Evolutionary conservation across 2,113 vertebrate genomes (phyloP), one percentile per base, ranked within the genome.

Genomic region (Scophthalmus maximus): DNA sequence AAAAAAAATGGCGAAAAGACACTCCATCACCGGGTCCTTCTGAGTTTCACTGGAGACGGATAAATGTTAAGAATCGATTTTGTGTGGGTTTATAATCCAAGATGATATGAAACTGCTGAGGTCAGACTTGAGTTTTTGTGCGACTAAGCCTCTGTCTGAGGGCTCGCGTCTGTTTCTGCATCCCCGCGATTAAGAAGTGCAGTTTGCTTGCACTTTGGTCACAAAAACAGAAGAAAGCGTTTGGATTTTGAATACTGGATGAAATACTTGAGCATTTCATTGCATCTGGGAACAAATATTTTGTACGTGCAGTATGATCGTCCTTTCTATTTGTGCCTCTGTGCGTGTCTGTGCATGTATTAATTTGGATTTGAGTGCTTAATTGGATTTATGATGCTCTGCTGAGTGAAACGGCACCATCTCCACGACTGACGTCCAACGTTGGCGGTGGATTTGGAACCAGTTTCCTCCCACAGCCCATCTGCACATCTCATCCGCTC

Each of bases 371-470:
- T 65, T 47, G 29, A 79, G 66, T 46, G 69, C 26, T 76, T 81
- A 86, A 89, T 85, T 82, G 82, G 79, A 87, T 83, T 89, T 75
- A 71, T 22, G 74, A 83, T 46, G 65, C 57, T 36, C 64, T 38
- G 69, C 75, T 61, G 70, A 90, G 79, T 36, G 25, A 83, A 75
- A 83, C 61, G 1, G 55, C 64, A 27, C 64, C 76, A 79, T 70
- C 63, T 71, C 61, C 46, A 42, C 60, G 18, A 69, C 47, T 78
- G 70, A 68, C 57, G 44, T 76, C 73, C 53, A 57, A 50, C 12
- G 50, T 71, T 68, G 9, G 15, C 23, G 5, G 58, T 51, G 53
- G 55, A 66, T 63, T 79, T 78, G 79, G 75, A 81, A 77, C 61
- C 66, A 2, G 60, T 68, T 79, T 69, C 73, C 73, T 73, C 79